Base-by-base conservation (phyloP, 2,888 invertebrate species). In the Germaria angustata region DNA sequence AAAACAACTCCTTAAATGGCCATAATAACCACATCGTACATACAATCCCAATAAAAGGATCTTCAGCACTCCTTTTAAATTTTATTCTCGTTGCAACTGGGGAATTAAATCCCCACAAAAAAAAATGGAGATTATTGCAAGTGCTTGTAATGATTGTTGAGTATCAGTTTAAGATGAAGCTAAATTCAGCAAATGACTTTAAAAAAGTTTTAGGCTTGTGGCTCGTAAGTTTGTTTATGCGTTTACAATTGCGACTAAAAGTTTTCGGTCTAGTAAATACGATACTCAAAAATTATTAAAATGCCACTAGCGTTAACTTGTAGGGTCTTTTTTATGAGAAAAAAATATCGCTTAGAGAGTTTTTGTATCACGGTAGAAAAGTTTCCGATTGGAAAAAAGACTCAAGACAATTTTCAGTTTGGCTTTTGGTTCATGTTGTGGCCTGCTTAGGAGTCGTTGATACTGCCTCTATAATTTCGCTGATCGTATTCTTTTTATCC, bases 1-100 rank as follows among this genome's bases (percentile, higher is more conserved):
- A 53, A 75, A 79, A 79, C 44, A 82, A 79, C 69, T 75, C 75
- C 69, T 73, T 82, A 79, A 82, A 79, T 79, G 75, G 28, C 68
- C 69, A 44, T 78, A 81, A 81, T 78, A 78, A 81, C 65, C 59
- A 36, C 15, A 34, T 34, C n/a, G 7, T 57, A 69, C 66, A 57
- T 44, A 36, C 28, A 69, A 49, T 49, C 20, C 41, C 15, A 46
- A 59, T 61, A 61, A 51, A 75, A 80, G 72, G 72, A 73, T 66
- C 51, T 59, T 8, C 4, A 22, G 22, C 32, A 69, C 32, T 51
- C 57, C 59, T 59, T 72, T 72, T 28, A n/a, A 46, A 32, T 28
- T 34, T 55, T 39, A 6, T 57, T 15, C 20, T 15, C 24, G 13
- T 55, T n/a, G 15, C 9, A 6, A 36, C 3, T 49, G 68, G n/a